Evolutionary conservation across 2,888 invertebrate species (phyloP).

Genomic region (Drosophila macrospina): DNA sequence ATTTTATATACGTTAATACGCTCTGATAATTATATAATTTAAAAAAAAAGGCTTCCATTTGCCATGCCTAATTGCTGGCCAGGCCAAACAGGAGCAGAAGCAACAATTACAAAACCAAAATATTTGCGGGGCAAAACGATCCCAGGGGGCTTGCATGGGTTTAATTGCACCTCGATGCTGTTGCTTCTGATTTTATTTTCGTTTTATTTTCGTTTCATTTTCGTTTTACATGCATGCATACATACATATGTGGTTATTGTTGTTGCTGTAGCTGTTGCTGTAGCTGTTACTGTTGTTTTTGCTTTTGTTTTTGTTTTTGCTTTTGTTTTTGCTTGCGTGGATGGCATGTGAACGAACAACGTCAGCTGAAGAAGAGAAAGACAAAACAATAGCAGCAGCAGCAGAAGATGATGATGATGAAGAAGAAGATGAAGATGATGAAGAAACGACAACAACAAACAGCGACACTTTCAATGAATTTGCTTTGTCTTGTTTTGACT

Average conservation of each 20-base stretch:
- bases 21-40: constrained; percentile 23
- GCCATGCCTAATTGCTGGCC: constrained; percentile 41
- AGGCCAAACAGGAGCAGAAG: constrained; percentile 20
- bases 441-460: not conserved
- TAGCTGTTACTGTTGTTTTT: too few relatives aligned
- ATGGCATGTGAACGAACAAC: constrained; percentile 58
- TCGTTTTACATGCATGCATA: not conserved
- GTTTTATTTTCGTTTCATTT: too few relatives aligned
- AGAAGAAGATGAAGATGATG: not conserved
- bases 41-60: constrained; percentile 21
- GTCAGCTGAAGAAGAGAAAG: constrained; percentile 15
- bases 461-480: constrained; percentile 30
- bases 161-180: constrained; percentile 62
- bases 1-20: not conserved
- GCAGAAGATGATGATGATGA: not conserved
- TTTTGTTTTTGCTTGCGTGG: constrained; percentile 35
- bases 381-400: not conserved
- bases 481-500: constrained; percentile 15
- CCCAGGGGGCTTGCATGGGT: constrained; percentile 61
- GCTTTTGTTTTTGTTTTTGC: constrained; percentile 18
- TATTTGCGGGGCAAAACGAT: constrained; percentile 50
- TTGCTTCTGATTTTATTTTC: constrained; percentile 18
- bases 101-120: not conserved
- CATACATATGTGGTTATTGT: constrained; percentile 2
- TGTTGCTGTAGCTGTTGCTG: constrained; percentile 17